These are phyloP conservation scores for Aselliscus stoliczkanus DNA, from an alignment of 2,797 vertebrate genomes.

Conservation along the genomic window DNA sequence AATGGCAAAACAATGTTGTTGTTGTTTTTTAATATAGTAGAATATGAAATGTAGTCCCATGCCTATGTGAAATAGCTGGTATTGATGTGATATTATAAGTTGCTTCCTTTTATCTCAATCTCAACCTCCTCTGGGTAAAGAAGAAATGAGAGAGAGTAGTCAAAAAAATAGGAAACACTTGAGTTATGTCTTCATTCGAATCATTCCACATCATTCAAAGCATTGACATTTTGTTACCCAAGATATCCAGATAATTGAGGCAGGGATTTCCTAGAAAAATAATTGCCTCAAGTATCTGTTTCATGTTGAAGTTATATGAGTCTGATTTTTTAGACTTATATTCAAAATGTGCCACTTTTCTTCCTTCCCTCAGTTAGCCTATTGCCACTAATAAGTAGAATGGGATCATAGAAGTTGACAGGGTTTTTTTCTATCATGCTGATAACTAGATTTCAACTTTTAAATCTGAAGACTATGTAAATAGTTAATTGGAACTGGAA, in stretches of 20 bases:
- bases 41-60: neutral
- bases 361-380: neutral
- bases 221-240: neutral
- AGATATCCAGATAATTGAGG: neutral
- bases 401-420: neutral
- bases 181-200: neutral
- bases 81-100: neutral
- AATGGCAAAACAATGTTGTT: neutral
- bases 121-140: neutral
- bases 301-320: neutral
- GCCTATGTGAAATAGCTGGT: neutral
- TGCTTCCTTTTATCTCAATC: neutral
- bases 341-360: neutral
- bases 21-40: neutral
- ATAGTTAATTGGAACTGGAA: neutral
- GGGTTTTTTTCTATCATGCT: neutral
- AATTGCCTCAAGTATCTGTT: neutral
- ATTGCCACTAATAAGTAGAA: neutral
- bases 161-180: neutral
- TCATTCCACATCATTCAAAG: neutral
- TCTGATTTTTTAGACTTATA: neutral
- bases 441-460: constrained; percentile 32
- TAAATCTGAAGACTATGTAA: constrained; percentile 13
- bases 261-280: neutral
- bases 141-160: neutral